These are phyloP conservation scores for Poecile atricapillus DNA, from an alignment of 2,113 vertebrate genomes.

Conservation along the genomic window DNA sequence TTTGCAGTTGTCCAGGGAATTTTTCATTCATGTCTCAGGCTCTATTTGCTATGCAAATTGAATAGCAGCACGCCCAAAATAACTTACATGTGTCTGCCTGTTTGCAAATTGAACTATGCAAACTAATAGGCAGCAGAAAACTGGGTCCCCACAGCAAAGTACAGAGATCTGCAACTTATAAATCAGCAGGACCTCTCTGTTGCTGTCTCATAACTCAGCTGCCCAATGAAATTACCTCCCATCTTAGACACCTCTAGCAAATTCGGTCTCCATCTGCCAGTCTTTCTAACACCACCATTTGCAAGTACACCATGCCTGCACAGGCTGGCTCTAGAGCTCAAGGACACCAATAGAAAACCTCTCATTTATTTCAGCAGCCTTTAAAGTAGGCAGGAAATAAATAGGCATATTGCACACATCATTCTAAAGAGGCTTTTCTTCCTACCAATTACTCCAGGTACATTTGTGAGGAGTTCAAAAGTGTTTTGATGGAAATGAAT, in stretches of 20 bases:
- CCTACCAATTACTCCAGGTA: background rate
- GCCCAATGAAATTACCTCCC: background rate
- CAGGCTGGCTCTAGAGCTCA: background rate
- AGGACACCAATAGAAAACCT: background rate
- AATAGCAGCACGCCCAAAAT: background rate
- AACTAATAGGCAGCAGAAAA: background rate
- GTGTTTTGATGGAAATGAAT: background rate
- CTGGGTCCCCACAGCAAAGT: background rate
- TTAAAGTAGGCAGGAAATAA: background rate
- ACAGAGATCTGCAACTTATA: background rate
- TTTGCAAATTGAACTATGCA: background rate
- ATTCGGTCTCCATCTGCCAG: background rate
- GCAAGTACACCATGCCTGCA: background rate
- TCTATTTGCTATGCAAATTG: constrained; percentile 29
- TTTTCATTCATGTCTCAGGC: background rate
- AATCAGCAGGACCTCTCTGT: background rate
- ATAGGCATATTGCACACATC: background rate
- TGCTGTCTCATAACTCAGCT: background rate
- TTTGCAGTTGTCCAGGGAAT: background rate
- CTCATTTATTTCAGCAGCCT: background rate
- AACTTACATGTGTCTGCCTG: background rate
- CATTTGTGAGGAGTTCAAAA: background rate
- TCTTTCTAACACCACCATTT: background rate
- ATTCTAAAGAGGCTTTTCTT: background rate
- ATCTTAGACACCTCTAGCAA: background rate